Base-by-base conservation (phyloP, 1,140 invertebrate species). In the Penaeus indicus region DNA sequence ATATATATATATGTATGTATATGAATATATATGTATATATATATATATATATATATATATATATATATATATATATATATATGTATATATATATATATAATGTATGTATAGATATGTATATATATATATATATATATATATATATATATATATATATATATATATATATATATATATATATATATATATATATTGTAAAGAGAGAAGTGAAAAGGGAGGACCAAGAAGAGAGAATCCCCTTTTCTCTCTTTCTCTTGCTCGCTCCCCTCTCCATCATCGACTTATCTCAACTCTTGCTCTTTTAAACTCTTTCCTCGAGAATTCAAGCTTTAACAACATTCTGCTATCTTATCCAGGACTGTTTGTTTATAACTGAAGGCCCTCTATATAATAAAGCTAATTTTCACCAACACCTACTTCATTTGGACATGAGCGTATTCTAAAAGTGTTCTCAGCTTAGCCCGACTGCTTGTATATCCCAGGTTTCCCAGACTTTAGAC, bases 1-100 rank as follows among this genome's bases (percentile, higher is more conserved):
- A 16, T 54, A 11, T 27, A 13, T 21, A 75, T 75, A 32, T 75
- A 32, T 75, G 38, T 38, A 75, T 75, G 32, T 21, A 75, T 75
- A 75, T 38, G 11, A 11, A 75, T 32, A 75, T 25, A 32, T 2
- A 25, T 25, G 32, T 75, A 25, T 11, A 25, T 75, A 75, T 75
- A 75, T 75, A 75, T 75, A 75, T 75, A 75, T 75, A 75, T 75
- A 75, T 75, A 75, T 75, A 75, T 75, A 75, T 75, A 75, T 75
- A 75, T 75, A 75, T 75, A 75, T 75, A 75, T 75, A 75, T 75
- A 75, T 75, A 27, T 75, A 75, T 75, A 32, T 75, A 75, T 75
- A 21, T 38, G 0, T 75, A 75, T 75, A 75, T 75, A 75, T 75
- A 27, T 75, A 27, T 75, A 27, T 32, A 27, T 75, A 27, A 5